Conservation (phyloP, 1,140 invertebrate genomes). For the Diabrotica virgifera region DNA sequence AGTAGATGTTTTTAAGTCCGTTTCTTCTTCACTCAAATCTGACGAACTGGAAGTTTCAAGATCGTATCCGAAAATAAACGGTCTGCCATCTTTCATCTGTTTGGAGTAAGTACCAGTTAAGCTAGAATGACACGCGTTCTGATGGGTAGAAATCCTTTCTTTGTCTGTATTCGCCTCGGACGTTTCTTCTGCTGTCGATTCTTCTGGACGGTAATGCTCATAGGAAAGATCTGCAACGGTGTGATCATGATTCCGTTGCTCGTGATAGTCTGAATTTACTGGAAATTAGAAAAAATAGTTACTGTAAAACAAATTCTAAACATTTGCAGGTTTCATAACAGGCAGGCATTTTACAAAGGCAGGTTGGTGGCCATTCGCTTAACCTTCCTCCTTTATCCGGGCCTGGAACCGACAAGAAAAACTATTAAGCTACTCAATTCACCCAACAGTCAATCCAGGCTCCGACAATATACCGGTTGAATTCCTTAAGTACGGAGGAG, state of each 20-base stretch:
- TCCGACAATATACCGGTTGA: too few species aligned
- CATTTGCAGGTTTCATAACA: too few species aligned
- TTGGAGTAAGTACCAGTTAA: conserved; percentile 37
- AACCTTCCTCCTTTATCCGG: too few species aligned
- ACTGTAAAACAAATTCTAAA: too few species aligned
- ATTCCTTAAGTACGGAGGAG: too few species aligned
- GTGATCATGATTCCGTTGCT: neutral
- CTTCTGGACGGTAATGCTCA: neutral
- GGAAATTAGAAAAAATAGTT: neutral
- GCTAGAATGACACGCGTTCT: conserved; percentile 39
- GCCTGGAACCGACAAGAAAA: too few species aligned
- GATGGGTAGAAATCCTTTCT: conserved; percentile 25
- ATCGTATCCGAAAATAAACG: conserved; percentile 42
- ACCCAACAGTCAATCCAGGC: too few species aligned
- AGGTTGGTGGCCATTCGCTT: too few species aligned
- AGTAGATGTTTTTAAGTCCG: conserved; percentile 18
- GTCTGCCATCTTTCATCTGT: conserved; percentile 27
- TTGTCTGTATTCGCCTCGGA: neutral
- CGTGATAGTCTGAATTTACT: neutral
- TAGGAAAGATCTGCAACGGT: neutral
- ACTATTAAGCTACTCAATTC: too few species aligned
- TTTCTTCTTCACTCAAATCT: conserved; percentile 18
- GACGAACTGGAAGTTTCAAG: conserved; percentile 36
- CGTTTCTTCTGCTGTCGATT: conserved; percentile 2
- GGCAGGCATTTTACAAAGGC: too few species aligned